phyloP scores from a whole-genome alignment of 2,797 vertebrate genomes.

The Acrocephalus scirpaceus region DNA sequence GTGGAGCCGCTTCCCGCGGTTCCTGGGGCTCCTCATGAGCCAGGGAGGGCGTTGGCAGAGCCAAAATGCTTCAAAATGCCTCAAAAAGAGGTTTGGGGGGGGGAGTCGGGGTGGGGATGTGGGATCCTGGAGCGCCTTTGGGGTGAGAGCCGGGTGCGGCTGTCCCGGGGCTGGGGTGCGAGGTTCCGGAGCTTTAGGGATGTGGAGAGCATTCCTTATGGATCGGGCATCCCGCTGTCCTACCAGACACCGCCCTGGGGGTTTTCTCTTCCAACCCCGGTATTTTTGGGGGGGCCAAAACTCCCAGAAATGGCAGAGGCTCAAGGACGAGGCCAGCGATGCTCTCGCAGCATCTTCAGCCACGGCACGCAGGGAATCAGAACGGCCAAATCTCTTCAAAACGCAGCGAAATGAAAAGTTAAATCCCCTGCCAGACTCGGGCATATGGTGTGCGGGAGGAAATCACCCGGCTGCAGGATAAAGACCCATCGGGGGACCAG shows the following conservation, averaged over 20 bases:
- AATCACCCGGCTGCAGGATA: conserved; percentile 6
- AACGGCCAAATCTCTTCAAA: neutral
- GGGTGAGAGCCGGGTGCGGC: neutral
- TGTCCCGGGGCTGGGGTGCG: neutral
- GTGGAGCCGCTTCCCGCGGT: fast-evolving
- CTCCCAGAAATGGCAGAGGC: fast-evolving
- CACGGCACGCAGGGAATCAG: neutral
- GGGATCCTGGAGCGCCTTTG: neutral
- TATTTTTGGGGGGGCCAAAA: fast-evolving
- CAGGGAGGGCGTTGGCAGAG: fast-evolving
- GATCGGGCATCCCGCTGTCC: fast-evolving
- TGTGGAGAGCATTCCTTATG: fast-evolving
- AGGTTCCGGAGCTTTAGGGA: fast-evolving
- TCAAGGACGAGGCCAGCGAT: fast-evolving
- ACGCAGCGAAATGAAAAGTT: conserved; percentile 23
- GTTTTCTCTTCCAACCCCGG: neutral
- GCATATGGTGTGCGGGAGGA: conserved; percentile 54
- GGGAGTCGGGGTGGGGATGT: neutral
- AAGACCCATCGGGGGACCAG: conserved; percentile 20
- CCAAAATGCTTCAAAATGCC: neutral
- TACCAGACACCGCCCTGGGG: neutral
- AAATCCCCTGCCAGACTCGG: neutral
- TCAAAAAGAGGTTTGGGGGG: neutral
- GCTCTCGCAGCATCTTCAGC: neutral
- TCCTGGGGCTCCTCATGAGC: neutral